Evolutionary conservation across 2,113 vertebrate species (phyloP), one percentile per base, ranked within the genome.

Genomic region (Tachycineta bicolor): DNA sequence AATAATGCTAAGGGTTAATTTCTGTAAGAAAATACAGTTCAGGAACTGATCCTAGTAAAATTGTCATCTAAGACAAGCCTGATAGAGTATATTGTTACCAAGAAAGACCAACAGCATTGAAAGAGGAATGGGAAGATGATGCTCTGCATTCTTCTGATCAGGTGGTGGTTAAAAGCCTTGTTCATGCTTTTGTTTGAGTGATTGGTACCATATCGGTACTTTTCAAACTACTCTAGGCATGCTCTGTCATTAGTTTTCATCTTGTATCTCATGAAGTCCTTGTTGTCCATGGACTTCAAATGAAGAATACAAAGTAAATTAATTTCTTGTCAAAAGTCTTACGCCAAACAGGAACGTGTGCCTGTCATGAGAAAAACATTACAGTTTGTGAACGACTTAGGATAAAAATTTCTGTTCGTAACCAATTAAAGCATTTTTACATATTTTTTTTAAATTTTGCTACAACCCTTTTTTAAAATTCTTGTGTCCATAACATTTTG

Each of bases 1-100:
- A 94, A 79, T 92, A 93, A 80, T 89, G 67, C 37, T 89, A 68
- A 91, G 17, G 67, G 88, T 87, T 89, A 46, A 86, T 92, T 92
- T 94, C 52, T 88, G 39, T 49, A 84, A 80, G 70, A 94, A 85
- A 93, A 76, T 65, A 85, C 46, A 85, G 17, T 74, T 47, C 59
- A 78, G n/a, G 63, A 82, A 74, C 39, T 68, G 33, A 41, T 87
- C 22, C 33, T 89, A 56, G 59, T 88, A 50, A 77, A 74, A 77
- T 10, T 76, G 7, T 47, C 34, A 63, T 92, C 43, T 59, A 37
- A 81, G 50, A 31, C 29, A 52, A 80, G n/a, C 39, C 26, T 77
- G 33, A 18, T 47, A 64, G 44, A 43, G 16, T 44, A 44, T 43
- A 44, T 43, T 70, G 37, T 60, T 88, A 52, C 50, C 8, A 53